These are phyloP conservation scores for Megaleporinus macrocephalus DNA, from an alignment of 2,113 vertebrate species.

Conservation along the genomic window DNA sequence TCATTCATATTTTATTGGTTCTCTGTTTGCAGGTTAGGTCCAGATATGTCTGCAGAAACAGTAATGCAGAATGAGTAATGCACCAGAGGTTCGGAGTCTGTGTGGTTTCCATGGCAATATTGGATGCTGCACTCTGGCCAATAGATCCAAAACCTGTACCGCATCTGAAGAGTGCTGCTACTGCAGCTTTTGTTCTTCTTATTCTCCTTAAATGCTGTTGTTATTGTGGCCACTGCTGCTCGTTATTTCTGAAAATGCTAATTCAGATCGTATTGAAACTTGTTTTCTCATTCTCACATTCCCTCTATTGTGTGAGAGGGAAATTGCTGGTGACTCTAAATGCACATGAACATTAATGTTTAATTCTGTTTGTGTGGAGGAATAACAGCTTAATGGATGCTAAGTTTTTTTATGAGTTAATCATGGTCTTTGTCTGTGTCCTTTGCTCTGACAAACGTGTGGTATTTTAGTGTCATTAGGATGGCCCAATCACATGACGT, in stretches of 20 bases:
- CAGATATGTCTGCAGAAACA: not conserved
- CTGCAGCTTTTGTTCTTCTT: not conserved
- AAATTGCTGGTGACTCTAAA: not conserved
- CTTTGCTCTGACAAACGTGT: too few relatives aligned
- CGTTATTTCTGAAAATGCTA: not conserved
- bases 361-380: not conserved
- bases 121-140: not conserved
- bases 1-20: not conserved
- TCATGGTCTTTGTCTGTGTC: too few relatives aligned
- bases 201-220: not conserved
- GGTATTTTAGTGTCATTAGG: too few relatives aligned
- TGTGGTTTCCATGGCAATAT: constrained; percentile 40
- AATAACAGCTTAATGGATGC: not conserved
- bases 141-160: not conserved
- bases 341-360: not conserved
- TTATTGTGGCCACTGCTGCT: constrained; percentile 16
- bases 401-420: too few relatives aligned
- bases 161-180: not conserved
- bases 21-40: not conserved
- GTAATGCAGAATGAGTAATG: not conserved
- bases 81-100: not conserved
- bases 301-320: not conserved
- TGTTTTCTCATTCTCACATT: not conserved
- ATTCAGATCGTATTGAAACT: not conserved
- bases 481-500: too few relatives aligned